Evolutionary conservation across 2,797 vertebrate genomes (phyloP), one percentile per base, ranked within the genome.

Genomic region (Catostomus latipinnis): DNA sequence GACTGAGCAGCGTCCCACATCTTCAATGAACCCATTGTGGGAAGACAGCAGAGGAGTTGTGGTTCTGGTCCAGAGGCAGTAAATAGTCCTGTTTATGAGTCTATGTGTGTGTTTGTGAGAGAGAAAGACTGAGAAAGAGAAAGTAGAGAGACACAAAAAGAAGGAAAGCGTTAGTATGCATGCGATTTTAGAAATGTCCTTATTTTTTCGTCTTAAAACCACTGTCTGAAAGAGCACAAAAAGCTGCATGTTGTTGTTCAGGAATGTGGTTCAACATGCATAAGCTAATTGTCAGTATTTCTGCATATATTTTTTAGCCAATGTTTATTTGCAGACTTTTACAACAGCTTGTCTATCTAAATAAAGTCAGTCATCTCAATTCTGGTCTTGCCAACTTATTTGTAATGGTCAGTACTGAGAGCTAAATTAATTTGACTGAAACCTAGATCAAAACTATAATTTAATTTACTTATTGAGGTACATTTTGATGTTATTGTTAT

Each of bases 11-110:
- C 65, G 70, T 82, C 78, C 78, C 43, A 71, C 58, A 48, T 61
- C 62, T 80, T 90, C 81, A 87, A 88, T 87, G 87, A 84, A 16
- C 9, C 61, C 62, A 80, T 85, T 88, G 85, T 88, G 76, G 73
- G 71, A 70, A 63, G 65, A 78, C n/a, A 50, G 74, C 22, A 56
- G 22, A 65, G 72, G 16, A 69, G 11, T 34, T 52, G 11, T 57
- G 68, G 53, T 76, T 79, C 43, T 79, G 57, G 9, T 71, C 56
- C 77, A 79, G 63, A 81, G 73, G 18, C 61, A 1, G 13, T 58
- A 52, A 45, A 52, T 58, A 45, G 57, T 14, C 6, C 22, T 57
- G 49, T 80, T 70, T 82, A 74, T 57, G 61, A 72, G 57, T 76
- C 14, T 68, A 8, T 52, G 62, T 65, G 70, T 80, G 46, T 73